Evolutionary conservation across 1,140 invertebrate genomes (phyloP), one percentile per base, ranked within the genome.

Genomic region (Caerostris extrusa): DNA sequence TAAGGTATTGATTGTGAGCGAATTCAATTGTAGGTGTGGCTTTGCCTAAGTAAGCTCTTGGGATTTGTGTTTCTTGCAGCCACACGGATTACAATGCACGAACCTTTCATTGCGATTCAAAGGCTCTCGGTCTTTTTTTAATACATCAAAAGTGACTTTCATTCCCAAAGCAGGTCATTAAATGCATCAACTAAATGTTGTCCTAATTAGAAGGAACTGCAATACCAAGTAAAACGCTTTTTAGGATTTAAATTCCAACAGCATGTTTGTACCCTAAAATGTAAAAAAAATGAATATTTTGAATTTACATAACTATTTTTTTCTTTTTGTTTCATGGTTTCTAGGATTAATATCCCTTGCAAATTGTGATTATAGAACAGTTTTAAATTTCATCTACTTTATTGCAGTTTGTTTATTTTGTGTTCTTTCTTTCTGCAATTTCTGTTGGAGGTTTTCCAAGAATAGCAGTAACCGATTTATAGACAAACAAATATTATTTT

Each of bases 11-110:
- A 81, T 82, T 91, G 71, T 34, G 56, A 7, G 53, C 12, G 88
- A 56, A n/a, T 82, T 56, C 7, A 77, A 58, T 50, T 60, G 69
- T 58, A 91, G 90, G 90, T 91, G 90, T 82, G 90, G 90, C 90
- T 71, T 60, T 58, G 58, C n/a, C n/a, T 82, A 61, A 82, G 71
- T 82, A 82, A 82, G 61, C 71, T 56, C 19, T 3, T 60, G 77
- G 14, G 90, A 82, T 89, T 89, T 69, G 14, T 12, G 53, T 89
- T 71, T 71, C 87, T 89, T 50, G 34, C 14, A 53, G 64, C 17
- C 50, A 69, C 53, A 67, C 12, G 87, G 14, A 57, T 71, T 89
- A 19, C 61, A 57, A n/a, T 69, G 50, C 50, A 89, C 87, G 53
- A 69, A 57, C 50, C 50, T n/a, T 87, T 7, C 58, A 10, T 60